A percentile compares a stretch with the other conserved stretches of the same genome.
These are phyloP conservation scores for Malurus leucopterus DNA, from an alignment of 2,797 vertebrate species.

Conservation along the genomic window DNA sequence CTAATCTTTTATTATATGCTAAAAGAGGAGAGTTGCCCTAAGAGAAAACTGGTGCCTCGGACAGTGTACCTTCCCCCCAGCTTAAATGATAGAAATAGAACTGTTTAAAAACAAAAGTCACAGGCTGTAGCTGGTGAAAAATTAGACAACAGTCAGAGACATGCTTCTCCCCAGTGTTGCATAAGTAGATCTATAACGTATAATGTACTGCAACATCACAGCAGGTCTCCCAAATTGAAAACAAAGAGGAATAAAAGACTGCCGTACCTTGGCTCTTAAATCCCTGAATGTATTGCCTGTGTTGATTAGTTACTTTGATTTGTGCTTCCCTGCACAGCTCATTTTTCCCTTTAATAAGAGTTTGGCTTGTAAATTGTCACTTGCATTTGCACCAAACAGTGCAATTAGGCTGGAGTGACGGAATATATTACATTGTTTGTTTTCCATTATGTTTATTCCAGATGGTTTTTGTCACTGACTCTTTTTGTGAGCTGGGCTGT, in stretches of 20 bases:
- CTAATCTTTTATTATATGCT: not conserved
- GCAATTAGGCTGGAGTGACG: constrained; percentile 44
- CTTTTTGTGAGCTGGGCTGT: constrained; percentile 18
- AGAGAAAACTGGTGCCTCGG: not conserved
- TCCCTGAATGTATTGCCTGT: constrained; percentile 26
- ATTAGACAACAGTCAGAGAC: not conserved
- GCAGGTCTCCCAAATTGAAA: constrained; percentile 46
- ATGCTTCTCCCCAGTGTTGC: not conserved
- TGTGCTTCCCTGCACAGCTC: constrained; percentile 30
- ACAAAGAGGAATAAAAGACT: constrained; percentile 44
- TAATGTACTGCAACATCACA: constrained; percentile 40
- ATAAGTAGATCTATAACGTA: not conserved
- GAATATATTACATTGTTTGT: constrained; percentile 58
- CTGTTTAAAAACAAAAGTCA: not conserved
- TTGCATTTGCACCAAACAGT: constrained; percentile 45
- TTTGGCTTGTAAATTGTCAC: constrained; percentile 51
- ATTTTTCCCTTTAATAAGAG: constrained; percentile 55
- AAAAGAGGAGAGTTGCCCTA: not conserved
- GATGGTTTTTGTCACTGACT: constrained; percentile 55
- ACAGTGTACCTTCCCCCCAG: not conserved
- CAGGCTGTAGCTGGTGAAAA: not conserved
- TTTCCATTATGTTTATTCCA: constrained; percentile 63
- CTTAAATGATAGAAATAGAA: not conserved
- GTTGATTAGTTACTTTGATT: constrained; percentile 61
- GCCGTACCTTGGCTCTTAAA: constrained; percentile 37